phyloP scores from a whole-genome alignment of 2,888 invertebrate species.

The Tachina grossa region DNA sequence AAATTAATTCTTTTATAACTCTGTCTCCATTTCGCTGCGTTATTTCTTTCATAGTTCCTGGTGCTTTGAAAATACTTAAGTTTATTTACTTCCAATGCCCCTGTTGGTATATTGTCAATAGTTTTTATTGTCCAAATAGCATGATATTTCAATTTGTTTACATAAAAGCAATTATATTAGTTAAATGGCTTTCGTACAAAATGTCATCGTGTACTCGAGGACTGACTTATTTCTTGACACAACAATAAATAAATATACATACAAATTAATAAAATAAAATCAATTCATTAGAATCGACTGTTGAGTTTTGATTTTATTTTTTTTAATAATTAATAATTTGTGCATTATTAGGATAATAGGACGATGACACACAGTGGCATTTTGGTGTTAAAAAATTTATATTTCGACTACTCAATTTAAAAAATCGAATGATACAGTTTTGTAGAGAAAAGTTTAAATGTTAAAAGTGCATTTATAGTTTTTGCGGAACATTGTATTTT shows the following conservation, averaged over 20 bases:
- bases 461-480: too few relatives aligned
- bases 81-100: conserved; percentile 13
- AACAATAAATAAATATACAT: conserved; percentile 30
- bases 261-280: conserved; percentile 20
- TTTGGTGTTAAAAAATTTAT: too few relatives aligned
- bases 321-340: neutral
- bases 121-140: conserved; percentile 8
- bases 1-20: neutral
- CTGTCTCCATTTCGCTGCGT: neutral
- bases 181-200: conserved; percentile 44
- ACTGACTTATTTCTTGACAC: neutral
- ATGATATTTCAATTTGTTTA: conserved; percentile 56
- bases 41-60: neutral
- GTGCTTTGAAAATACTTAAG: conserved; percentile 26
- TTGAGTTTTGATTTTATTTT: neutral
- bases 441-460: too few relatives aligned
- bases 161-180: conserved; percentile 22
- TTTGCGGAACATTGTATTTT: too few relatives aligned
- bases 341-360: too few relatives aligned
- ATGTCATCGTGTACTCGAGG: conserved; percentile 6
- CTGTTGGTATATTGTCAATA: neutral
- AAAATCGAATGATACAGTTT: too few relatives aligned
- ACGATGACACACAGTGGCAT: too few relatives aligned
- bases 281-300: conserved; percentile 25
- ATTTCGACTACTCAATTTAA: too few relatives aligned